Conservation (phyloP, 2,113 vertebrate species). For the Jacana jacana region DNA sequence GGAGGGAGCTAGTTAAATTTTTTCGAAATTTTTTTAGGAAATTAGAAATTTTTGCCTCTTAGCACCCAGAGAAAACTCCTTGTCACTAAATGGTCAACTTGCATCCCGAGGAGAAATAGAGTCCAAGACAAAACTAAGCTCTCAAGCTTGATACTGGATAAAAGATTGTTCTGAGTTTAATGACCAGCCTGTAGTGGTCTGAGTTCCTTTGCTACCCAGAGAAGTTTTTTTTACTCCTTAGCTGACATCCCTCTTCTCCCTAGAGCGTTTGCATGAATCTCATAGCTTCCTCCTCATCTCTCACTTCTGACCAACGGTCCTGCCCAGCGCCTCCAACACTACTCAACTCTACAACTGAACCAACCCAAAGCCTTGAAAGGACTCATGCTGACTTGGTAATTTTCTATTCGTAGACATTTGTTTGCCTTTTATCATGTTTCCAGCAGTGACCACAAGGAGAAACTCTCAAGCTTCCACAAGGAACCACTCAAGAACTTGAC, state of each 20-base stretch:
- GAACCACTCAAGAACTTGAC: background rate
- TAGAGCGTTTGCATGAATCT: background rate
- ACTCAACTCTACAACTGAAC: background rate
- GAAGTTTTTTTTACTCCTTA: background rate
- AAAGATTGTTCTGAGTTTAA: background rate
- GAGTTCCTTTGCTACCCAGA: background rate
- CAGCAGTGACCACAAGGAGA: background rate
- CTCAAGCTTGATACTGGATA: background rate
- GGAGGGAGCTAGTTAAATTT: too few relatives aligned
- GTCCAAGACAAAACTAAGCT: background rate
- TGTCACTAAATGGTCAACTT: background rate
- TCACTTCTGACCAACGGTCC: background rate
- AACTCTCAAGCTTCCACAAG: background rate
- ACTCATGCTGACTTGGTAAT: background rate
- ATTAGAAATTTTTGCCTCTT: background rate
- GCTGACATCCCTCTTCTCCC: background rate
- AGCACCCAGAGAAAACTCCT: background rate
- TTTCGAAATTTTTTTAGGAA: too few relatives aligned
- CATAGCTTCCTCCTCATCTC: background rate
- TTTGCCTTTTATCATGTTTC: conserved; percentile 7
- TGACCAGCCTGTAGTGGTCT: background rate
- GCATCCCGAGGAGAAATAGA: background rate
- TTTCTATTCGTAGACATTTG: background rate
- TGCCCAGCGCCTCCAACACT: background rate
- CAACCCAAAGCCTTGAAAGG: background rate